Percentiles rank a stretch among this genome's conserved stretches.
These are phyloP conservation scores for Scaptodrosophila latifasciaeformis DNA, from an alignment of 2,888 invertebrate genomes.

Conservation along the genomic window DNA sequence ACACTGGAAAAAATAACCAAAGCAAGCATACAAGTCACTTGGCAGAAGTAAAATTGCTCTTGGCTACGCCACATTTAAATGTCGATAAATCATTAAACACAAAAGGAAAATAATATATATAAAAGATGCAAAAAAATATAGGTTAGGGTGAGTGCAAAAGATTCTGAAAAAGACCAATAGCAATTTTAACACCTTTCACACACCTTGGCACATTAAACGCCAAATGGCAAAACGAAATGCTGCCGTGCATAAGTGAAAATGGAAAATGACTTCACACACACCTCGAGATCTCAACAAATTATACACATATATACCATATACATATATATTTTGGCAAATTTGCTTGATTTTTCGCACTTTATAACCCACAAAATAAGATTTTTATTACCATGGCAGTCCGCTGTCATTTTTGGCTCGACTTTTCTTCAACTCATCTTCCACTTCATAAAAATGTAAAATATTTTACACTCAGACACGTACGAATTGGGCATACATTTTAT, in stretches of 20 bases:
- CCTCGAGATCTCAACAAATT: too few relatives aligned
- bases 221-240: slow-evolving; percentile 30
- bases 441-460: slow-evolving; percentile 68
- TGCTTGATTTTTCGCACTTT: slow-evolving; percentile 47
- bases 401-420: slow-evolving; percentile 29
- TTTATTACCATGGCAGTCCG: slow-evolving; percentile 50
- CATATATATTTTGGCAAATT: slow-evolving; percentile 9
- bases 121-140: too few relatives aligned
- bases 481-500: too few relatives aligned
- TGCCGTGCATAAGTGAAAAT: slow-evolving; percentile 39
- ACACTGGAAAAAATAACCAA: slow-evolving; percentile 14
- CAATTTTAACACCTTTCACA: slow-evolving; percentile 22
- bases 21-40: slow-evolving; percentile 51
- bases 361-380: slow-evolving; percentile 61
- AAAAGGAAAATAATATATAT: slow-evolving; percentile 24
- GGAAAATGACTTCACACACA: slow-evolving; percentile 28
- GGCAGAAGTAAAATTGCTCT: slow-evolving; percentile 4
- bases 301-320: neutral
- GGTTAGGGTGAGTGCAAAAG: too few relatives aligned
- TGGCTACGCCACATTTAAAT: slow-evolving; percentile 48
- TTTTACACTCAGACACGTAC: slow-evolving; percentile 58
- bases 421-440: slow-evolving; percentile 46
- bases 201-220: neutral
- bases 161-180: neutral
- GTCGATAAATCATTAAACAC: slow-evolving; percentile 63